Evolutionary conservation across 2,888 invertebrate species (phyloP).

Genomic region (Acanthococcus lagerstroemiae): DNA sequence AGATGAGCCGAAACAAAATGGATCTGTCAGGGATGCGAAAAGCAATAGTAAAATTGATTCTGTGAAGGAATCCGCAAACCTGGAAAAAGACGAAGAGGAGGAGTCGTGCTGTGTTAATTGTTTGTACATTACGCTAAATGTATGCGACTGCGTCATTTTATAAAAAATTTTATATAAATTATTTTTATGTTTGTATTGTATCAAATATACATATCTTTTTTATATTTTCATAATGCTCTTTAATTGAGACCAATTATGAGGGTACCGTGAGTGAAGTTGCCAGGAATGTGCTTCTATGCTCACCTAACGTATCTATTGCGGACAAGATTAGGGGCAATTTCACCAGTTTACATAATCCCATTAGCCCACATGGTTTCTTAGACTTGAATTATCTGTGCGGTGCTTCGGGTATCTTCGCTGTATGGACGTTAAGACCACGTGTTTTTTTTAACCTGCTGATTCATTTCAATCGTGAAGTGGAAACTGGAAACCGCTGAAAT

Average conservation of each 20-base stretch:
- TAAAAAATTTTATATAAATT: slow-evolving; percentile 3
- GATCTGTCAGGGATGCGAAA: neutral
- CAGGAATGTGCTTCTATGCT: no score
- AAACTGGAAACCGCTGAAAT: no score
- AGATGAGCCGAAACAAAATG: neutral
- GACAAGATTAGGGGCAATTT: no score
- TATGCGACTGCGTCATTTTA: slow-evolving; percentile 11
- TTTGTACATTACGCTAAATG: neutral
- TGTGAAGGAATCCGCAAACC: neutral
- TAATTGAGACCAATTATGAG: neutral
- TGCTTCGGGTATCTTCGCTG: no score
- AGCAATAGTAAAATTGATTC: neutral
- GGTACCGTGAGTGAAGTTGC: no score
- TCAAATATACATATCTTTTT: neutral
- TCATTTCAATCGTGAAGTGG: no score
- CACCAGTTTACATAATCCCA: no score
- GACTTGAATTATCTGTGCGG: no score
- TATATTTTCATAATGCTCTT: neutral
- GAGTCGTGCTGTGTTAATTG: slow-evolving; percentile 13
- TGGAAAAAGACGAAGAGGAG: neutral
- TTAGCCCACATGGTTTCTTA: no score
- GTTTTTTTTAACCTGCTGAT: no score
- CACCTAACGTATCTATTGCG: no score
- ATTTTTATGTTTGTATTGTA: neutral
- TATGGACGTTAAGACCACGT: no score